These are phyloP conservation scores for Plotosus lineatus DNA, from an alignment of 2,113 vertebrate genomes.

Conservation along the genomic window DNA sequence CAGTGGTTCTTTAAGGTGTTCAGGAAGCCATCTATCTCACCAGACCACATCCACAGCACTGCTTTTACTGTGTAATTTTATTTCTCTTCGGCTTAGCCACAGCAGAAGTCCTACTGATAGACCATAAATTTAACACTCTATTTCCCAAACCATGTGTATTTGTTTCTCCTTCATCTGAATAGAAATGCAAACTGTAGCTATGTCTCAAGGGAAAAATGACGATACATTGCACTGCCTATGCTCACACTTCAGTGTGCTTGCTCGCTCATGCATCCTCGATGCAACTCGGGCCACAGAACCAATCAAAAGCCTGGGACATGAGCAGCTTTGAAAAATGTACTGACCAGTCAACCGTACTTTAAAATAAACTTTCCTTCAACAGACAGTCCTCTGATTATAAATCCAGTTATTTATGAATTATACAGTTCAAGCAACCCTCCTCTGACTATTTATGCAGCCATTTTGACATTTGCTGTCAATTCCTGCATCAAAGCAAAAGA, in stretches of 20 bases:
- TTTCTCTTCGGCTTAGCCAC: not conserved
- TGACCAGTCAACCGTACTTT: not conserved
- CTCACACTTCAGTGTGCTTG: not conserved
- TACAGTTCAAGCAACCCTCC: not conserved
- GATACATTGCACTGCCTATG: conserved; percentile 6
- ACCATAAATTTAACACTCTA: not conserved
- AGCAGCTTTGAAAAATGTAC: conserved; percentile 9
- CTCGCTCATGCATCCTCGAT: conserved; percentile 23
- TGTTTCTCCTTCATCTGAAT: not conserved
- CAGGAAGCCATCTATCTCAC: conserved; percentile 48
- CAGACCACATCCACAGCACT: conserved; percentile 42
- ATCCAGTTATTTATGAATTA: not conserved
- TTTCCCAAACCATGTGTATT: not conserved
- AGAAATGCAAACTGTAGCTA: not conserved
- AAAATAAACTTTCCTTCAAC: not conserved
- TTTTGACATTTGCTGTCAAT: not conserved
- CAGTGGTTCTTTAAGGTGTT: conserved; percentile 47
- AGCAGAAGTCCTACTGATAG: not conserved
- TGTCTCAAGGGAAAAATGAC: not conserved
- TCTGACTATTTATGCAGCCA: not conserved
- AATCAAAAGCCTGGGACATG: conserved; percentile 17
- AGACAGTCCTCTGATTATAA: not conserved
- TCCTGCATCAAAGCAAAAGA: not conserved
- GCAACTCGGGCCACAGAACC: not conserved
- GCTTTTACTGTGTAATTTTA: not conserved